Conservation (phyloP, 2,113 vertebrate genomes). For the Phoxinus phoxinus region DNA sequence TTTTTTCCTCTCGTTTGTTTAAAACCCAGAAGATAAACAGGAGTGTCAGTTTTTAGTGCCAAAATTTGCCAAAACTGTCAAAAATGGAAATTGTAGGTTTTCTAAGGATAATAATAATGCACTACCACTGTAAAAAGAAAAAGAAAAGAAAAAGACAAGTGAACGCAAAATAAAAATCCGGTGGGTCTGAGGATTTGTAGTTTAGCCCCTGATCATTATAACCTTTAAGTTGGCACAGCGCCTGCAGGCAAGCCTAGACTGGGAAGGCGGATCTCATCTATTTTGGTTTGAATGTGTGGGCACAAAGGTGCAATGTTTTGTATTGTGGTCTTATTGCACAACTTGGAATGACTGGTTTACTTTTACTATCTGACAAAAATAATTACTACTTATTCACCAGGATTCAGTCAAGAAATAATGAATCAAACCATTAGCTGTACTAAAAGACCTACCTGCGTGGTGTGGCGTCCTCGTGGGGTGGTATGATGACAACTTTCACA, state of each 20-base stretch:
- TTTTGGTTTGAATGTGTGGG: constrained; percentile 35
- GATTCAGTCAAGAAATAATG: background rate
- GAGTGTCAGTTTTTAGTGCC: background rate
- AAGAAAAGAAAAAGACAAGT: background rate
- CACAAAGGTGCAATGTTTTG: constrained; percentile 9
- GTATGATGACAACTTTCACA: constrained; percentile 95
- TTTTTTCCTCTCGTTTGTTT: background rate
- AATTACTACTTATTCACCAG: background rate
- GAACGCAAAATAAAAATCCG: background rate
- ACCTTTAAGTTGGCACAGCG: constrained; percentile 8
- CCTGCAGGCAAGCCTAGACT: constrained; percentile 25
- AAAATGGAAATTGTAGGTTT: background rate
- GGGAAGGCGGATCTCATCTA: constrained; percentile 32
- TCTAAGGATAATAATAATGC: background rate
- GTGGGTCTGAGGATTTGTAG: constrained; percentile 6
- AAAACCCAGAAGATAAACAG: background rate
- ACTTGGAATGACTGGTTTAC: constrained; percentile 3
- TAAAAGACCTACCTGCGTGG: constrained; percentile 86
- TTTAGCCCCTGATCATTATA: constrained; percentile 29
- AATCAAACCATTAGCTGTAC: background rate
- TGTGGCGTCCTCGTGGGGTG: constrained; percentile 93
- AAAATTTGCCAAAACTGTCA: no score
- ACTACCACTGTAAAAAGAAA: background rate
- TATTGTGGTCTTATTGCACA: background rate
- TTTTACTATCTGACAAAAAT: constrained; percentile 11